Percentiles rank a stretch among this genome's conserved stretches.
Evolutionary conservation across 2,113 vertebrate genomes (phyloP).

Genomic region (Tragelaphus buxtoni): DNA sequence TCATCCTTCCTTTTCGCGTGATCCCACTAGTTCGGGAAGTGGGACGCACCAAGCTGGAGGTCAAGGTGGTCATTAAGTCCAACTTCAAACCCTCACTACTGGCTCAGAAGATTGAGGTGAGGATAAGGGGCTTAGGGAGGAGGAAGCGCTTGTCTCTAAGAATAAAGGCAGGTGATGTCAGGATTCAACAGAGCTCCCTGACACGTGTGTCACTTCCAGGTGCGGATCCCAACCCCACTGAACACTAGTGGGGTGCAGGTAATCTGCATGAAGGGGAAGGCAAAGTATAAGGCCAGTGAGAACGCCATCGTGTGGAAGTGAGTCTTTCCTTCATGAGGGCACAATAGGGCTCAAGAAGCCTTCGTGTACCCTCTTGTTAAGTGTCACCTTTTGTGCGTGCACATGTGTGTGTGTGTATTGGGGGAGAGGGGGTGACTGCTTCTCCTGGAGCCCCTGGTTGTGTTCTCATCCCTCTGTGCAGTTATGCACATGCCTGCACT

Average conservation of each 20-base stretch:
- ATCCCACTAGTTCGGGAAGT: slow-evolving; percentile 98
- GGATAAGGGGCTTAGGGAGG: background rate
- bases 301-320: slow-evolving; percentile 99
- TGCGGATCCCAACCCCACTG: slow-evolving; percentile 96
- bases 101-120: slow-evolving; percentile 99
- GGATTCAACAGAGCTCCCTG: background rate
- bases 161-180: background rate
- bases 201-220: slow-evolving; percentile 80
- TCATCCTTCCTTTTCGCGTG: slow-evolving; percentile 98
- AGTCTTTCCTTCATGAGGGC: slow-evolving; percentile 71
- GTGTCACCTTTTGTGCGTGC: background rate
- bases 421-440: background rate
- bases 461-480: background rate
- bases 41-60: slow-evolving; percentile 97
- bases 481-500: background rate
- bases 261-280: slow-evolving; percentile 99
- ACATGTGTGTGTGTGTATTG: background rate
- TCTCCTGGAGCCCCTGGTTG: background rate
- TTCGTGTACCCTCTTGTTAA: background rate
- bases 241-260: slow-evolving; percentile 99
- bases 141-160: background rate
- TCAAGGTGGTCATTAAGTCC: slow-evolving; percentile 99
- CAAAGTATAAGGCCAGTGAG: slow-evolving; percentile 99
- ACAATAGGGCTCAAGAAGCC: background rate
- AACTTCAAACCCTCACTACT: slow-evolving; percentile 98